Base-by-base conservation (phyloP, 2,113 vertebrate genomes). In the Cyphomyrus plagiostoma region DNA sequence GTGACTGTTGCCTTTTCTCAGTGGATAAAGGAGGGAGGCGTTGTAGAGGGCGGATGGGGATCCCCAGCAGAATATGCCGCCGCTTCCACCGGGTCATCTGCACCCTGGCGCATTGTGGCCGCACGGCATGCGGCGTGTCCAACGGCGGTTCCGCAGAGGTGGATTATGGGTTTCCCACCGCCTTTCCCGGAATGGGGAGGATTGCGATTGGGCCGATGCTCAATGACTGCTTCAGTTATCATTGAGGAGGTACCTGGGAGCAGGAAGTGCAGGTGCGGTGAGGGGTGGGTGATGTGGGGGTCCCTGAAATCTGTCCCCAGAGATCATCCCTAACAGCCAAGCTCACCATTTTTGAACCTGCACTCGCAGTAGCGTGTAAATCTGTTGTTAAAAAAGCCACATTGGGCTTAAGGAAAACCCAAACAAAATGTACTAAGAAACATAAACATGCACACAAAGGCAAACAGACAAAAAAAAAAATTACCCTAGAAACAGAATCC, bases 1-100 rank as follows among this genome's bases (percentile, higher is more conserved):
- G 95, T 95, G 95, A 95, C 95, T 94, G 92, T 95, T 95, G 94
- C 95, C 94, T 95, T 95, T 95, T 95, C 95, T 91, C 93, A 86
- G 89, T 74, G 89, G 92, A 94, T 96, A 95, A 95, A 96, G 95
- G 92, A 82, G 91, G 90, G 91, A 92, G 91, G 93, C 92, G 92
- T 94, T 94, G 91, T 93, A 94, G 95, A 94, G 94, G 92, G 91
- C 93, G 94, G 91, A 93, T 94, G 93, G 94, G 93, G 95, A 95
- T 94, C 39, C 89, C 86, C 91, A 91, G 35, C 92, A 92, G 93
- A 93, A 93, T 95, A 95, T 93, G 94, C 95, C 93, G 93, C 92
- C 92, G 93, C 93, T 93, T 95, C 82, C 93, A 39, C 92, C 93
- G 93, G 90, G 91, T 93, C 89, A 90, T 87, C 77, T 52, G 92